phyloP scores from a whole-genome alignment of 2,797 vertebrate species.

The Botia kubotai region DNA sequence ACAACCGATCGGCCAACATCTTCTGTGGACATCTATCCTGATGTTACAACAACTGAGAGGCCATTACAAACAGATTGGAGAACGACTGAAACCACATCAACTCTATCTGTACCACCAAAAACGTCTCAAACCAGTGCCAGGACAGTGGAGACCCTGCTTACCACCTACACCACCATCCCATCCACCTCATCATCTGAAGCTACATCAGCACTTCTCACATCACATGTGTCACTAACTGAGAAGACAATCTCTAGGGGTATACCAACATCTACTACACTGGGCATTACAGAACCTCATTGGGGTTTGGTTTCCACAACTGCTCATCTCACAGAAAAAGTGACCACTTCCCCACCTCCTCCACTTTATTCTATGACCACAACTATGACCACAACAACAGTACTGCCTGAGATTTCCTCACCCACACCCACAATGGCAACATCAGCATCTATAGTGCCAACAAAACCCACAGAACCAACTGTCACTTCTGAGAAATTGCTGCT shows the following conservation, averaged over 20 bases:
- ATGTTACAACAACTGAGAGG: conserved; percentile 57
- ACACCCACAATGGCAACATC: conserved; percentile 49
- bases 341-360: conserved; percentile 54
- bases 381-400: conserved; percentile 17
- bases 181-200: conserved; percentile 43
- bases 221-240: conserved; percentile 46
- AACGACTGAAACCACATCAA: conserved; percentile 45
- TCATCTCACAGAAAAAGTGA: conserved; percentile 63
- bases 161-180: conserved; percentile 50
- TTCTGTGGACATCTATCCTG: conserved; percentile 53
- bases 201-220: conserved; percentile 56
- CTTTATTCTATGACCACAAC: conserved; percentile 55
- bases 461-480: conserved; percentile 48
- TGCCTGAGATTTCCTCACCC: conserved; percentile 51
- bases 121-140: conserved; percentile 48
- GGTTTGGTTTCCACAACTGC: conserved; percentile 61
- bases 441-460: conserved; percentile 43
- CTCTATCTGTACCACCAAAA: conserved; percentile 28
- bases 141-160: conserved; percentile 32
- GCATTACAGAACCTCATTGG: conserved; percentile 60
- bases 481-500: conserved; percentile 56
- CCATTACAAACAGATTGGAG: conserved; percentile 55
- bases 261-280: conserved; percentile 42
- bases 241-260: conserved; percentile 56
- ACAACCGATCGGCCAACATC: conserved; percentile 57